phyloP scores from a whole-genome alignment of 2,888 invertebrate species.

The Cantharis nigra region DNA sequence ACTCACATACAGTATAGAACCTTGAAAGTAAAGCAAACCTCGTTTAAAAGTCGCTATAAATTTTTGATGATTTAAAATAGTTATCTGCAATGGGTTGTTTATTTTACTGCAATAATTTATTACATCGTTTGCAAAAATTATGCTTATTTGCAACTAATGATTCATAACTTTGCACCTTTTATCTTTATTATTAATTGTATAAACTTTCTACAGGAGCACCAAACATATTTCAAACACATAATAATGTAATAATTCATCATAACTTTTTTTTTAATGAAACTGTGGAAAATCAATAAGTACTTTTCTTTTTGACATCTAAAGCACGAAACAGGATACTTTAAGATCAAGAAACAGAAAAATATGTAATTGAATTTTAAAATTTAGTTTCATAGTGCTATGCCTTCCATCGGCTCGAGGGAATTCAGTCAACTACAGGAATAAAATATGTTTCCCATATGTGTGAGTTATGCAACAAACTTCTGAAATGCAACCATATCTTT shows the following conservation, averaged over 20 bases:
- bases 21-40: slow-evolving; percentile 25
- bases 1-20: slow-evolving; percentile 7
- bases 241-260: neutral
- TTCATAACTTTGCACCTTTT: neutral
- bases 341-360: neutral
- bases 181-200: neutral
- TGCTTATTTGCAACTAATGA: slow-evolving; percentile 17
- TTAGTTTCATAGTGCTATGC: neutral
- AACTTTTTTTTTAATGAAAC: neutral
- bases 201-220: neutral
- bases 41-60: slow-evolving; percentile 27
- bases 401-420: neutral
- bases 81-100: slow-evolving; percentile 6
- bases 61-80: slow-evolving; percentile 30
- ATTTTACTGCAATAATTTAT: slow-evolving; percentile 16
- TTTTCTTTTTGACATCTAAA: neutral
- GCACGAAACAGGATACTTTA: neutral
- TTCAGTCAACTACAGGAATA: slow-evolving; percentile 7
- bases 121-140: slow-evolving; percentile 10
- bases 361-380: slow-evolving; percentile 4
- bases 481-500: slow-evolving; percentile 22
- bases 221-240: neutral
- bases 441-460: slow-evolving; percentile 24
- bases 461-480: slow-evolving; percentile 23
- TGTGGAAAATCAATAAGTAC: neutral